Evolutionary conservation across 2,113 vertebrate species (phyloP).

Genomic region (Gymnocephalus cernua): DNA sequence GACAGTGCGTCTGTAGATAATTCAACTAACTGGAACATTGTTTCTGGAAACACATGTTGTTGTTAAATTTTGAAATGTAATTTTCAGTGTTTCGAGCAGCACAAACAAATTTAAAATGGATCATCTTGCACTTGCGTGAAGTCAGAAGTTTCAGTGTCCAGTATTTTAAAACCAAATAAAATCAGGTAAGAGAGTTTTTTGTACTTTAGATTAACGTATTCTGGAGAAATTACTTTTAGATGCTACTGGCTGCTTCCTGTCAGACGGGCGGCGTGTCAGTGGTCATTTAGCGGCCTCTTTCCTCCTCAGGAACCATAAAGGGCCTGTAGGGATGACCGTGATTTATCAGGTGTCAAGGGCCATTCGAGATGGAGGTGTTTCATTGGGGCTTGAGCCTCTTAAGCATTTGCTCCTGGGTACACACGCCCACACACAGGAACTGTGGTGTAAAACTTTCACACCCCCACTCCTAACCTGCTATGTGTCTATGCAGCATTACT

Average conservation of each 20-base stretch:
- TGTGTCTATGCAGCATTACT: slow-evolving; percentile 46
- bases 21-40: neutral
- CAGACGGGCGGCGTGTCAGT: slow-evolving; percentile 7
- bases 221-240: neutral
- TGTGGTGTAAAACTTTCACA: slow-evolving; percentile 52
- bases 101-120: neutral
- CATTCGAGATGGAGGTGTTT: slow-evolving; percentile 66
- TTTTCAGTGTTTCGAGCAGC: neutral
- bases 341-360: slow-evolving; percentile 75
- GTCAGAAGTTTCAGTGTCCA: neutral
- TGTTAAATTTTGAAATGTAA: neutral
- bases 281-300: slow-evolving; percentile 26
- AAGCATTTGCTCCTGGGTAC: slow-evolving; percentile 69
- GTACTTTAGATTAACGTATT: neutral
- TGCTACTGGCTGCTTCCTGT: slow-evolving; percentile 37
- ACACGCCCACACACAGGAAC: slow-evolving; percentile 60
- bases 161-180: neutral
- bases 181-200: neutral
- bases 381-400: slow-evolving; percentile 58
- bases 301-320: slow-evolving; percentile 60
- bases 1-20: neutral
- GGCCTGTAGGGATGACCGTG: slow-evolving; percentile 51
- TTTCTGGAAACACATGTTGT: neutral
- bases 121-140: neutral
- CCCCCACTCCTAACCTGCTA: slow-evolving; percentile 14